phyloP scores from a whole-genome alignment of 2,113 vertebrate species.

The Plectropomus leopardus region DNA sequence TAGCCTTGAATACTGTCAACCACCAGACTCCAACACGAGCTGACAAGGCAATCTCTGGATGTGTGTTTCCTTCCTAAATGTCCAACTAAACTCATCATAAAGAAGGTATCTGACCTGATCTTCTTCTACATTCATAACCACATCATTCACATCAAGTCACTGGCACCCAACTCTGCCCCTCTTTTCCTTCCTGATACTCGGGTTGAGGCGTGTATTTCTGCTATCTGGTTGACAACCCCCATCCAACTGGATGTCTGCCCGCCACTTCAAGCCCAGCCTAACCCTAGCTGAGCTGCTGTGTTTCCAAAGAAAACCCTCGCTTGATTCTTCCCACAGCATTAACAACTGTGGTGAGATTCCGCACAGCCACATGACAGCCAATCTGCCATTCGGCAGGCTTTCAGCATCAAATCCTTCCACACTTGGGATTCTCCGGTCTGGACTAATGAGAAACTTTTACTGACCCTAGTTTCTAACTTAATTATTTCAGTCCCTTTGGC shows the following conservation, averaged over 20 bases:
- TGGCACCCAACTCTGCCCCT: background rate
- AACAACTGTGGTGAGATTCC: slow-evolving; percentile 9
- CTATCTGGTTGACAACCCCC: slow-evolving; percentile 6
- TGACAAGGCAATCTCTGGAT: background rate
- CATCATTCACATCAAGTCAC: slow-evolving; percentile 3
- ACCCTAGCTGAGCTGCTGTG: slow-evolving; percentile 14
- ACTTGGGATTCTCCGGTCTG: slow-evolving; percentile 7
- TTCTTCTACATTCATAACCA: slow-evolving; percentile 1
- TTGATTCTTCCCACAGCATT: background rate
- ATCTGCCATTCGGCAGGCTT: background rate
- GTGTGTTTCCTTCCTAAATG: slow-evolving; percentile 1
- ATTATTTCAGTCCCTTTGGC: background rate
- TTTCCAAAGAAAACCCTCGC: slow-evolving; percentile 2
- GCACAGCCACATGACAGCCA: slow-evolving; percentile 14
- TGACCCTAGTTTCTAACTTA: background rate
- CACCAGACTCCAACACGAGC: background rate
- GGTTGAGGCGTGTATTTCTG: slow-evolving; percentile 10
- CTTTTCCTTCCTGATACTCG: slow-evolving; percentile 19
- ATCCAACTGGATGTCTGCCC: slow-evolving; percentile 24
- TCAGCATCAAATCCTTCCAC: slow-evolving; percentile 10
- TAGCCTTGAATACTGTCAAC: background rate
- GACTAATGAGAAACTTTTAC: slow-evolving; percentile 24
- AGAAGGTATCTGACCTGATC: background rate
- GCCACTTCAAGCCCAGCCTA: background rate
- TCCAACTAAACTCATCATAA: background rate